A percentile compares a stretch with the other conserved stretches of the same genome.
phyloP scores from a whole-genome alignment of 2,113 vertebrate species.

The Bos javanicus region DNA sequence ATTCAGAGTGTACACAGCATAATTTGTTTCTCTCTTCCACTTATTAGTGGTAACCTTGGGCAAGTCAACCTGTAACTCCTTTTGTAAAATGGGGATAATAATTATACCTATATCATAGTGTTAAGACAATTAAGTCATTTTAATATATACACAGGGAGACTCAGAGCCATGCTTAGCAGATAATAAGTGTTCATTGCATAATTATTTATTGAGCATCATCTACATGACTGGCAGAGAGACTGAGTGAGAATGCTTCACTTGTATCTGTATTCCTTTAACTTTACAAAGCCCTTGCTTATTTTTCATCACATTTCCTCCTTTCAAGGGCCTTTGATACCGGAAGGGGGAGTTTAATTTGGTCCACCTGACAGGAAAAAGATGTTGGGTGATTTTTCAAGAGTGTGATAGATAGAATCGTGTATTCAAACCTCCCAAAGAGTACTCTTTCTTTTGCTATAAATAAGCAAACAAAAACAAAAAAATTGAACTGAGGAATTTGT shows the following conservation, averaged over 20 bases:
- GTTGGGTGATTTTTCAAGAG: background rate
- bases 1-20: background rate
- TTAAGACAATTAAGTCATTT: background rate
- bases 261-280: background rate
- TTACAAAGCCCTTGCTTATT: background rate
- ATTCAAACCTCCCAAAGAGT: background rate
- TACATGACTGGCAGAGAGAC: background rate
- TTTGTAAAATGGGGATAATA: background rate
- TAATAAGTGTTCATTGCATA: background rate
- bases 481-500: background rate
- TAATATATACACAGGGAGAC: background rate
- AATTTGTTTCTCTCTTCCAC: background rate
- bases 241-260: background rate
- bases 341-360: background rate
- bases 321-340: background rate
- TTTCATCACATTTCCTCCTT: background rate
- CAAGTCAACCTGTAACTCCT: background rate
- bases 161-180: background rate
- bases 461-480: background rate
- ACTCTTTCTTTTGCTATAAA: background rate
- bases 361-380: background rate
- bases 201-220: background rate
- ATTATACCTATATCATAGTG: background rate
- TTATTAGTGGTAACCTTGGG: background rate
- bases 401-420: background rate